Conservation (phyloP, 2,888 invertebrate genomes). For the Marasmarcha lunaedactyla region DNA sequence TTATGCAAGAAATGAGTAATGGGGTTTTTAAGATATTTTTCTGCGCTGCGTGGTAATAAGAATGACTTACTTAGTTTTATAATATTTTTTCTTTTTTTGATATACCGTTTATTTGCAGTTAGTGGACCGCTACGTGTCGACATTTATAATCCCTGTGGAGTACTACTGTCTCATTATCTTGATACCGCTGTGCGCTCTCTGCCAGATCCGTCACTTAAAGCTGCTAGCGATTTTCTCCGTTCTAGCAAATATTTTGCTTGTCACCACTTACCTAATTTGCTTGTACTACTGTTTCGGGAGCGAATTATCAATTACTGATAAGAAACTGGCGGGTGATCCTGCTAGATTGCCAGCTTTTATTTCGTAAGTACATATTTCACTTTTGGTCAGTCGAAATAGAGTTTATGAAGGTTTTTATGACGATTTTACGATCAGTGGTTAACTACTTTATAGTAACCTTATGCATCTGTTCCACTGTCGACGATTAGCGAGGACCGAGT, state of each 20-base stretch:
- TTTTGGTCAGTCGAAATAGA: too few relatives aligned
- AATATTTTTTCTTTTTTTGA: too few relatives aligned
- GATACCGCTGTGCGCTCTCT: slow-evolving; percentile 42
- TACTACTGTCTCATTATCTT: slow-evolving; percentile 52
- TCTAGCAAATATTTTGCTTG: slow-evolving; percentile 86
- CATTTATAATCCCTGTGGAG: slow-evolving; percentile 37
- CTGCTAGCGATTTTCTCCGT: slow-evolving; percentile 90
- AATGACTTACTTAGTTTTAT: too few relatives aligned
- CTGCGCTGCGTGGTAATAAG: too few relatives aligned
- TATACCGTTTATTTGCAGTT: too few relatives aligned
- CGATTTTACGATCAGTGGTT: slow-evolving; percentile 2
- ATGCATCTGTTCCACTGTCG: too few relatives aligned
- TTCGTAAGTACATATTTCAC: slow-evolving; percentile 58
- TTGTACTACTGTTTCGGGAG: slow-evolving; percentile 82
- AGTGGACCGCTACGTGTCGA: slow-evolving; percentile 43
- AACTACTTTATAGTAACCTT: background rate
- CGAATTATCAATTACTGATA: slow-evolving; percentile 50
- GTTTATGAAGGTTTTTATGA: slow-evolving; percentile 3
- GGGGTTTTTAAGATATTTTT: too few relatives aligned
- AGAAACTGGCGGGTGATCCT: slow-evolving; percentile 65
- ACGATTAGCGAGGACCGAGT: too few relatives aligned
- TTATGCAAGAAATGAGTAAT: too few relatives aligned
- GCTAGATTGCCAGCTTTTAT: slow-evolving; percentile 87
- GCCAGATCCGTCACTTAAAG: slow-evolving; percentile 78
- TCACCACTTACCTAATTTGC: slow-evolving; percentile 85